phyloP scores from a whole-genome alignment of 2,113 vertebrate species.

The Corythornis madagascariensis region DNA sequence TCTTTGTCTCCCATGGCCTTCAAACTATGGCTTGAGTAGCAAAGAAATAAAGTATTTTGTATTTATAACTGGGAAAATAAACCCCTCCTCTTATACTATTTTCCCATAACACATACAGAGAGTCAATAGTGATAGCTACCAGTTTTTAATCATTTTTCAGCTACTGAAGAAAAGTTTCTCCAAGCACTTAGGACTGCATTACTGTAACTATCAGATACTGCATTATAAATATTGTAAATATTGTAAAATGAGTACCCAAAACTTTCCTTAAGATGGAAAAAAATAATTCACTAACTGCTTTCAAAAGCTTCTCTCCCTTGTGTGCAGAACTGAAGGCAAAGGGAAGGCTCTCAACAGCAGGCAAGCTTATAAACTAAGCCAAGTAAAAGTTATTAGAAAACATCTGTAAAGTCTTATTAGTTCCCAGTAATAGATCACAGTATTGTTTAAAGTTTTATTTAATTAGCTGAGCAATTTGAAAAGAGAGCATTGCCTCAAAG shows the following conservation, averaged over 20 bases:
- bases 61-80: neutral
- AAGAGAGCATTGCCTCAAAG: neutral
- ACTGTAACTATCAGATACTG: neutral
- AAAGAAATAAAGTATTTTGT: neutral
- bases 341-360: neutral
- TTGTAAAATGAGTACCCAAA: neutral
- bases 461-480: neutral
- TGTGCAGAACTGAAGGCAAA: neutral
- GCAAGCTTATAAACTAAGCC: neutral
- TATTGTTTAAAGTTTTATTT: neutral
- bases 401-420: neutral
- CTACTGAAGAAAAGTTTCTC: neutral
- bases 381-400: neutral
- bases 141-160: neutral
- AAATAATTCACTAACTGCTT: neutral
- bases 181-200: neutral
- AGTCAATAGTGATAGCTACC: neutral
- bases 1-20: neutral
- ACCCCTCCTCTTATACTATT: neutral
- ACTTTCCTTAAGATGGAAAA: neutral
- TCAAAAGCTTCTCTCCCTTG: neutral
- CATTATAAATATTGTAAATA: neutral
- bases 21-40: neutral
- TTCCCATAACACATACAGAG: neutral
- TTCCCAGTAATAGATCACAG: neutral